These are phyloP conservation scores for Dunckerocampus dactyliophorus DNA, from an alignment of 2,113 vertebrate species.

Conservation along the genomic window DNA sequence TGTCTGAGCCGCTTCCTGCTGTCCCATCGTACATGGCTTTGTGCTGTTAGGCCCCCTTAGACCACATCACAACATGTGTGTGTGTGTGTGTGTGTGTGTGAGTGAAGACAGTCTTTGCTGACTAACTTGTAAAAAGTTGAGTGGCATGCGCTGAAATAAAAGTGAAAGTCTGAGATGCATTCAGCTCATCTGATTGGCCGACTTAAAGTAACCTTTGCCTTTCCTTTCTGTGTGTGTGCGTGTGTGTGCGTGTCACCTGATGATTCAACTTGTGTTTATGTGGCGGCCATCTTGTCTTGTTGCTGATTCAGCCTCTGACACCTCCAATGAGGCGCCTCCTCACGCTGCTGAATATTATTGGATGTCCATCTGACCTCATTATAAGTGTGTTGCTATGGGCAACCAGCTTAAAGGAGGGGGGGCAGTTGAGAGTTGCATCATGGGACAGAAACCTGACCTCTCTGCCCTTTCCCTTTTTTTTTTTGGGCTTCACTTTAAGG, in stretches of 20 bases:
- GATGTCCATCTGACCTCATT: constrained; percentile 76
- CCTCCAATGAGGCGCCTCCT: constrained; percentile 54
- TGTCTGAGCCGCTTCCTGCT: constrained; percentile 24
- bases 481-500: constrained; percentile 21
- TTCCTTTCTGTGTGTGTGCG: constrained; percentile 2
- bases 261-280: neutral
- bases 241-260: neutral
- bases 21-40: neutral
- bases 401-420: constrained; percentile 37
- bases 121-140: too few relatives aligned
- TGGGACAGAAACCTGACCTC: constrained; percentile 70
- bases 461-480: constrained; percentile 25
- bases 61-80: too few relatives aligned
- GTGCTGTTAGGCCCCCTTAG: neutral
- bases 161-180: neutral
- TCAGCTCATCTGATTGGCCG: neutral
- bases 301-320: constrained; percentile 49
- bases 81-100: too few relatives aligned
- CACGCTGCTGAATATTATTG: constrained; percentile 67
- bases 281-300: constrained; percentile 55
- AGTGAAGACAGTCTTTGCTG: too few relatives aligned
- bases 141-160: neutral
- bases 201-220: neutral
- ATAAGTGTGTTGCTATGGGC: constrained; percentile 62
- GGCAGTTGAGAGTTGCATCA: constrained; percentile 52